Conservation (phyloP, 1,140 invertebrate genomes). For the Nephotettix cincticeps region DNA sequence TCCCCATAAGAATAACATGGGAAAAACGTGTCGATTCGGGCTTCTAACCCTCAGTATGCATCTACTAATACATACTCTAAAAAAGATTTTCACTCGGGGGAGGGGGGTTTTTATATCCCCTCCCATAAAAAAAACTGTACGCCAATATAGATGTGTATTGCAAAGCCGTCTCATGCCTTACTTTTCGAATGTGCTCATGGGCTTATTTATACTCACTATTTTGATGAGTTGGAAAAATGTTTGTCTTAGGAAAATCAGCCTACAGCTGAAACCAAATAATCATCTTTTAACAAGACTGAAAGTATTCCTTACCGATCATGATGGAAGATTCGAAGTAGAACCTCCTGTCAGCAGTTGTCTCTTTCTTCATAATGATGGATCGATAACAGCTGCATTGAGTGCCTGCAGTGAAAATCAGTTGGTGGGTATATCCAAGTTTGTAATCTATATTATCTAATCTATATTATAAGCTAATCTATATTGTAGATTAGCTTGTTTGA, state of each 20-base stretch:
- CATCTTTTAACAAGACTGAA: conserved; percentile 51
- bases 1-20: too few relatives aligned
- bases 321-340: conserved; percentile 40
- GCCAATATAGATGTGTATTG: too few relatives aligned
- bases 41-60: too few relatives aligned
- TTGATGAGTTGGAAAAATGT: too few relatives aligned
- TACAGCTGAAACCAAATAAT: conserved; percentile 50
- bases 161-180: too few relatives aligned
- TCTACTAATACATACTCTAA: too few relatives aligned
- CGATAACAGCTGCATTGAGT: conserved; percentile 53
- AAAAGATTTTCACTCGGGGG: too few relatives aligned
- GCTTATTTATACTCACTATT: too few relatives aligned
- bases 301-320: conserved; percentile 48
- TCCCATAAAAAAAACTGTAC: too few relatives aligned
- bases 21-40: too few relatives aligned
- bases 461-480: background rate
- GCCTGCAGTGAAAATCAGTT: conserved; percentile 50
- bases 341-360: conserved; percentile 48
- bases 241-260: conserved; percentile 22
- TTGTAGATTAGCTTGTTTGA: conserved; percentile 12
- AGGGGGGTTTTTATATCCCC: too few relatives aligned
- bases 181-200: too few relatives aligned
- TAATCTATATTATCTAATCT: background rate
- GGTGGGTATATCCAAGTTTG: conserved; percentile 50
- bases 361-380: conserved; percentile 51